Evolutionary conservation across 2,113 vertebrate genomes (phyloP).

Genomic region (Phoxinus phoxinus): DNA sequence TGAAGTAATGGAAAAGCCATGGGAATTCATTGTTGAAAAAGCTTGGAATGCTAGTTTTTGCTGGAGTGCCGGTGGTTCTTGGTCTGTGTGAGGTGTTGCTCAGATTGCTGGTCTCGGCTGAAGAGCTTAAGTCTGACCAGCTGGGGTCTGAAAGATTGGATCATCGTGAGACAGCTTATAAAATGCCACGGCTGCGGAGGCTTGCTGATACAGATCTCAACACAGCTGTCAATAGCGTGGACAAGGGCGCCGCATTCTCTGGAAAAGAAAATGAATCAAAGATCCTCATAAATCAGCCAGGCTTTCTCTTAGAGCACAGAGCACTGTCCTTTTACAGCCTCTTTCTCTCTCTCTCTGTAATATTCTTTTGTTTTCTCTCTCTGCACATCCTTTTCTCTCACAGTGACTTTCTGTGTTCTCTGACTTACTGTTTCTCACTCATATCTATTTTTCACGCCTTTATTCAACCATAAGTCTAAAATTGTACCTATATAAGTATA

Average conservation of each 20-base stretch:
- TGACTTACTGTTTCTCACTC: not conserved
- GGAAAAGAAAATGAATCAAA: conserved; percentile 31
- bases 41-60: too few relatives aligned
- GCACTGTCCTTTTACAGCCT: conserved; percentile 3
- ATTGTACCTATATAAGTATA: not conserved
- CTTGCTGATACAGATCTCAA: conserved; percentile 44
- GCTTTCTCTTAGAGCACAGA: conserved; percentile 16
- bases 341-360: not conserved
- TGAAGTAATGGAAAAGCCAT: not conserved
- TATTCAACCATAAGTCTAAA: not conserved
- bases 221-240: conserved; percentile 44
- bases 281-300: conserved; percentile 47
- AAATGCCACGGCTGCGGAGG: conserved; percentile 28
- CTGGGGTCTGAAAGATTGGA: conserved; percentile 5
- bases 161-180: conserved; percentile 27
- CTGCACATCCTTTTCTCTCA: not conserved
- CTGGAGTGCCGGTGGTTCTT: not conserved
- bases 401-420: not conserved
- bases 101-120: not conserved
- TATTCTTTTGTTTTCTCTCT: not conserved
- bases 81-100: not conserved
- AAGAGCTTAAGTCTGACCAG: conserved; percentile 13
- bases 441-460: not conserved
- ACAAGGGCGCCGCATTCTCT: not conserved
- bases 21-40: not conserved